A percentile compares a stretch with the other conserved stretches of the same genome.
phyloP scores from a whole-genome alignment of 2,888 invertebrate genomes.

The Dicranocentrus wangi region DNA sequence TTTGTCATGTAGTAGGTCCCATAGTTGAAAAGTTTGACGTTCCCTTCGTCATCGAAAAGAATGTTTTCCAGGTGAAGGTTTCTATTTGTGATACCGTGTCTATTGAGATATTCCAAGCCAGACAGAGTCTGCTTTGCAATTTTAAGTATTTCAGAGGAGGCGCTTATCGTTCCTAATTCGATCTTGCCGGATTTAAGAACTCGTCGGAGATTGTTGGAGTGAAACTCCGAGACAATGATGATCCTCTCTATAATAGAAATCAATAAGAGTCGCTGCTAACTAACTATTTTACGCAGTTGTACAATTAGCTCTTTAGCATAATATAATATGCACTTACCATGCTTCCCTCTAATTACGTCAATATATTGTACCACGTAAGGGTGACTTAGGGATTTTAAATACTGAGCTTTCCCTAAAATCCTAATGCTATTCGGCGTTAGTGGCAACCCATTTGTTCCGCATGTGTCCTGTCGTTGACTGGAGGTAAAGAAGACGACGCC shows the following conservation, averaged over 20 bases:
- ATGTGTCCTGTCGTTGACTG: slow-evolving; percentile 90
- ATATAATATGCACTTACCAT: slow-evolving; percentile 80
- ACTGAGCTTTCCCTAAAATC: slow-evolving; percentile 91
- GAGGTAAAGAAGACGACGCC: slow-evolving; percentile 95
- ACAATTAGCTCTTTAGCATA: background rate
- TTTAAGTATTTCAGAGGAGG: slow-evolving; percentile 76
- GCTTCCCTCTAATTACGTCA: slow-evolving; percentile 93
- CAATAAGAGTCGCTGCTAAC: slow-evolving; percentile 3
- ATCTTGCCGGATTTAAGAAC: slow-evolving; percentile 54
- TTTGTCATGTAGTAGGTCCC: slow-evolving; percentile 95
- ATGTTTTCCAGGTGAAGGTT: slow-evolving; percentile 89
- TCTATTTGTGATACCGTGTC: slow-evolving; percentile 82
- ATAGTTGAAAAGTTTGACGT: slow-evolving; percentile 91
- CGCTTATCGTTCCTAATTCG: slow-evolving; percentile 72
- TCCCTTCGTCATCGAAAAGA: slow-evolving; percentile 82
- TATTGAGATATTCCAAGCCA: slow-evolving; percentile 84
- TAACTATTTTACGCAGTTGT: too few relatives aligned
- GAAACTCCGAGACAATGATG: slow-evolving; percentile 87
- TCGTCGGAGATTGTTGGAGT: slow-evolving; percentile 75
- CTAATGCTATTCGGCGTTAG: slow-evolving; percentile 96
- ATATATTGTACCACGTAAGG: slow-evolving; percentile 90
- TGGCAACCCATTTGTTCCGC: slow-evolving; percentile 96
- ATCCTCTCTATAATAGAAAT: slow-evolving; percentile 81
- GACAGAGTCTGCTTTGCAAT: slow-evolving; percentile 84
- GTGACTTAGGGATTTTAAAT: slow-evolving; percentile 85